Percentiles rank a stretch among this genome's conserved stretches.
phyloP scores from a whole-genome alignment of 2,113 vertebrate species.

The Protobothrops mucrosquamatus region DNA sequence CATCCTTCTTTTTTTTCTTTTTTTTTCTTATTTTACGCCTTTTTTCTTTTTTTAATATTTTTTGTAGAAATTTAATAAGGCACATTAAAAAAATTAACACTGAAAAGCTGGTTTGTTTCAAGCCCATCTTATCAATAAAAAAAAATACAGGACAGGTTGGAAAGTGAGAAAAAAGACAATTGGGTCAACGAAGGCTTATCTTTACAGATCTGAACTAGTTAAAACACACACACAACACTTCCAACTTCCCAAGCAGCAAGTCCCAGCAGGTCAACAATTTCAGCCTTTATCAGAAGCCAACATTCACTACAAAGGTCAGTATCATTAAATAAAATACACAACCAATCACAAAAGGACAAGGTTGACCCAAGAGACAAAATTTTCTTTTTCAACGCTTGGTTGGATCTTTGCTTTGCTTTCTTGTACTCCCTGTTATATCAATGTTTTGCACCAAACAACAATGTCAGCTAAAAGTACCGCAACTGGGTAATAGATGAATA shows the following conservation, averaged over 20 bases:
- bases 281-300: constrained; percentile 45
- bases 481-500: background rate
- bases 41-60: background rate
- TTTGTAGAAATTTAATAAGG: background rate
- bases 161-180: constrained; percentile 46
- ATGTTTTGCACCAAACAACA: background rate
- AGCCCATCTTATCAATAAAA: constrained; percentile 52
- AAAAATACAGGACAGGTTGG: constrained; percentile 52
- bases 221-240: constrained; percentile 32
- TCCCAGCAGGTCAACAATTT: constrained; percentile 52
- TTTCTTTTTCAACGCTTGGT: constrained; percentile 19
- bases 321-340: constrained; percentile 60
- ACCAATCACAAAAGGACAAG: constrained; percentile 47
- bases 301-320: constrained; percentile 60
- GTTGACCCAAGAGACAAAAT: constrained; percentile 31
- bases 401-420: background rate
- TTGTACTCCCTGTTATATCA: background rate
- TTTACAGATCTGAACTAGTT: background rate
- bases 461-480: background rate
- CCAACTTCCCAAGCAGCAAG: constrained; percentile 37
- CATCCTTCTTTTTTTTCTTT: background rate
- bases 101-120: background rate
- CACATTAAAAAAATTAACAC: background rate
- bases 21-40: background rate
- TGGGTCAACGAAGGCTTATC: constrained; percentile 34